Evolutionary conservation across 2,797 vertebrate species (phyloP).

Genomic region (Todus mexicanus): DNA sequence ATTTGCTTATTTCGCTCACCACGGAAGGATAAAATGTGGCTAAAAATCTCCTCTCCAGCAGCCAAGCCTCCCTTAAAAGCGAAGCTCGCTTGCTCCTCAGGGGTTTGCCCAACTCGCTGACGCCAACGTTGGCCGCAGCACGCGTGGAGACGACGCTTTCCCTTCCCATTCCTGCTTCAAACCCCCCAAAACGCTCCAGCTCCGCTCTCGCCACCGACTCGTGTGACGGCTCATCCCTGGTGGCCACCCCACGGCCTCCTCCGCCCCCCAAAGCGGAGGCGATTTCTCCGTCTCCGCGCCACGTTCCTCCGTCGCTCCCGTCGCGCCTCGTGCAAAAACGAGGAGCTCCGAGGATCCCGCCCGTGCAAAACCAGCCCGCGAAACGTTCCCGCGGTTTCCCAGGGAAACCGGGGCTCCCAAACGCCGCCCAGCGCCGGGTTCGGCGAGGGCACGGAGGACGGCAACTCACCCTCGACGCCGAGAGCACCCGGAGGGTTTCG

Average conservation of each 20-base stretch:
- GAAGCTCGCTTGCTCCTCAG: too few species aligned
- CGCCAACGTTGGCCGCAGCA: not conserved
- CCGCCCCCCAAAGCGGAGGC: not conserved
- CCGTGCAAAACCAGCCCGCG: not conserved
- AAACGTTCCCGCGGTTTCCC: not conserved
- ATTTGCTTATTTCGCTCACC: not conserved
- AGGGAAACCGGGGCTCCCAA: not conserved
- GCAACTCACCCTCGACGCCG: not conserved
- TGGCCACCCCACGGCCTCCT: not conserved
- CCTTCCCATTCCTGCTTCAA: not conserved
- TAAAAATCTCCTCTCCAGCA: not conserved
- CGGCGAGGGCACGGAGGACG: not conserved
- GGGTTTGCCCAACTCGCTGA: not conserved
- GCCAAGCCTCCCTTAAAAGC: not conserved
- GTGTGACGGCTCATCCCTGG: not conserved
- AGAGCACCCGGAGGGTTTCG: not conserved
- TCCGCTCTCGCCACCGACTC: rapidly evolving
- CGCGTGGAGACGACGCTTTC: rapidly evolving
- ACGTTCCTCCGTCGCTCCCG: too few species aligned
- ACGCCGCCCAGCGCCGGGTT: rapidly evolving
- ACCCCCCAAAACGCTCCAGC: rapidly evolving
- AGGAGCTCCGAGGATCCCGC: not conserved
- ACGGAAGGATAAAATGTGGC: not conserved
- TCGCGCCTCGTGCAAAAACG: too few species aligned
- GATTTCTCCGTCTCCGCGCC: too few species aligned